phyloP scores from a whole-genome alignment of 2,113 vertebrate species.

The Oreochromis tanganicae region DNA sequence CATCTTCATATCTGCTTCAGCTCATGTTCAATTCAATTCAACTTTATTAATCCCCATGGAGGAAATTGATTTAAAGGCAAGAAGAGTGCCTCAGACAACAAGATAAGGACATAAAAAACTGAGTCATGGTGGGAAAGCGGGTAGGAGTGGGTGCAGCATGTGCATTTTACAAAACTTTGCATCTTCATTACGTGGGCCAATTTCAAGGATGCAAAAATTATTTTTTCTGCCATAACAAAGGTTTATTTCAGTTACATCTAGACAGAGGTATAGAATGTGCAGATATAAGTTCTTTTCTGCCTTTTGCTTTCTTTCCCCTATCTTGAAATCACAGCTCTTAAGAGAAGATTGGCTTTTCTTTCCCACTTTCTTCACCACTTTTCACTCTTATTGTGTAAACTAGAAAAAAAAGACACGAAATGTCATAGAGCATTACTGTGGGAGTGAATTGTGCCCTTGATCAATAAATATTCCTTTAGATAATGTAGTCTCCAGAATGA shows the following conservation, averaged over 20 bases:
- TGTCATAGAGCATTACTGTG: not conserved
- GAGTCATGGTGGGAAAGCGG: not conserved
- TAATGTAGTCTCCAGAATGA: not conserved
- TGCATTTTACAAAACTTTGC: not conserved
- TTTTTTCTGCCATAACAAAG: not conserved
- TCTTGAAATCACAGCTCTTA: not conserved
- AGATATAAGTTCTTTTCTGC: not conserved
- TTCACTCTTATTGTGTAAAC: not conserved
- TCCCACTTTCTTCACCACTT: not conserved
- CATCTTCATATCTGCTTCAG: constrained; percentile 47
- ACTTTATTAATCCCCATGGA: constrained; percentile 50
- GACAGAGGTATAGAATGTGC: accelerated
- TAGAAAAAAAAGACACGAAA: not conserved
- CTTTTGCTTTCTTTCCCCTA: not conserved
- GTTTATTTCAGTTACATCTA: not conserved
- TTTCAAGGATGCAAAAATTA: not conserved
- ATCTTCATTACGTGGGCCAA: not conserved
- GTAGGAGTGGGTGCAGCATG: not conserved
- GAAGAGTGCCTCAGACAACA: constrained; percentile 47
- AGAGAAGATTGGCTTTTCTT: not conserved
- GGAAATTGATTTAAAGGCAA: constrained; percentile 57
- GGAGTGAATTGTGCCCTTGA: not conserved
- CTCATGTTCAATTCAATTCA: constrained; percentile 41
- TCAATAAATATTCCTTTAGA: not conserved
- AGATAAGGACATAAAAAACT: constrained; percentile 33